Evolutionary conservation across 2,797 vertebrate species (phyloP).

Genomic region (Knipowitschia caucasica): DNA sequence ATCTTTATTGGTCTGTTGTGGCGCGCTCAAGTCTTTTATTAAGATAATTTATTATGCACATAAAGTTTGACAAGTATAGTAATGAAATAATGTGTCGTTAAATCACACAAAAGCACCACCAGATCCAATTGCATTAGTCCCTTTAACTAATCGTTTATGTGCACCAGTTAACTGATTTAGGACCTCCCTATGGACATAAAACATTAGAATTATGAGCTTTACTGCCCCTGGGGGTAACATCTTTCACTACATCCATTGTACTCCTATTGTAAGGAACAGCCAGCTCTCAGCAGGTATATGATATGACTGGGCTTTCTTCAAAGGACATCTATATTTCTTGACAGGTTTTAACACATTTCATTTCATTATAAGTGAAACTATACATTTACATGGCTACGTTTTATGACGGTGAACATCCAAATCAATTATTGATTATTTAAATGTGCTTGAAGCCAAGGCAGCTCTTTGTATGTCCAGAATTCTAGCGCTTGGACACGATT

Average conservation of each 20-base stretch:
- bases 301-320: not conserved
- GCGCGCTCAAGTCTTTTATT: slow-evolving; percentile 10
- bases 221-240: not conserved
- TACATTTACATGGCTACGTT: not conserved
- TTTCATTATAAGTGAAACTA: not conserved
- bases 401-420: not conserved
- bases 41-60: not conserved
- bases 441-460: slow-evolving; percentile 2
- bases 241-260: not conserved
- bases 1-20: slow-evolving; percentile 14
- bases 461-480: slow-evolving; percentile 1
- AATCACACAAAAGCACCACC: not conserved
- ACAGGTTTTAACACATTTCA: not conserved
- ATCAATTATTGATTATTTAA: not conserved
- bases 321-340: slow-evolving; percentile 7
- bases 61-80: slow-evolving; percentile 1
- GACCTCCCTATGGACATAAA: not conserved
- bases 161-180: not conserved
- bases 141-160: slow-evolving; percentile 4
- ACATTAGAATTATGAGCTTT: not conserved
- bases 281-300: not conserved
- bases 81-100: slow-evolving; percentile 2
- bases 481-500: not conserved
- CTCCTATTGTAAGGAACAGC: not conserved
- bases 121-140: not conserved